Conservation (phyloP, 1,140 invertebrate genomes). For the Episyrphus balteatus region DNA sequence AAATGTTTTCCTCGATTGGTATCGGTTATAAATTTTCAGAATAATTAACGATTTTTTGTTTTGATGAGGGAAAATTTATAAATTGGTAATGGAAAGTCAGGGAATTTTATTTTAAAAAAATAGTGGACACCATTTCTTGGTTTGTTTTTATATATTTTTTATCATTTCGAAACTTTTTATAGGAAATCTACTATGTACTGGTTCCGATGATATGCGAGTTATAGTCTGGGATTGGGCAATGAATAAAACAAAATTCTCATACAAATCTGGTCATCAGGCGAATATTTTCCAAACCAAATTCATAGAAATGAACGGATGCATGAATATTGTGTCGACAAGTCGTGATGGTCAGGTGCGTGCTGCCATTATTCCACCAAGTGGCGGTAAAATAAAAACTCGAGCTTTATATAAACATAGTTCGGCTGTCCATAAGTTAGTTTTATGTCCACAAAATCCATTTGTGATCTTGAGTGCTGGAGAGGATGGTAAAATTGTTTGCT, state of each 20-base stretch:
- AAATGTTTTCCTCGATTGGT: too few species aligned
- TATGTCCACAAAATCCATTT: constrained; percentile 55
- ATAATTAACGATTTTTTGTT: too few species aligned
- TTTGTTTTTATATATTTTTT: neutral
- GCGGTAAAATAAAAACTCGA: constrained; percentile 12
- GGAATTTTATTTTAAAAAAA: too few species aligned
- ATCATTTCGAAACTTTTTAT: neutral
- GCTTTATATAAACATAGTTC: constrained; percentile 21
- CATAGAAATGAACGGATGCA: constrained; percentile 49
- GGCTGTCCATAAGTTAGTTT: constrained; percentile 28
- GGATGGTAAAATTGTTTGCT: constrained; percentile 68
- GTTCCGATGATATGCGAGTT: constrained; percentile 80
- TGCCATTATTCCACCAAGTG: constrained; percentile 21
- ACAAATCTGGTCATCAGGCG: constrained; percentile 66
- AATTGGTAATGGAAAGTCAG: too few species aligned
- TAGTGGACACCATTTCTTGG: too few species aligned
- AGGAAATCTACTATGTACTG: constrained; percentile 44
- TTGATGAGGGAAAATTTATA: too few species aligned
- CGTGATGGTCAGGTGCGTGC: constrained; percentile 74
- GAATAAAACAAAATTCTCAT: constrained; percentile 50
- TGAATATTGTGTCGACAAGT: constrained; percentile 75
- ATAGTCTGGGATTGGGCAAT: constrained; percentile 85
- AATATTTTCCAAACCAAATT: constrained; percentile 85
- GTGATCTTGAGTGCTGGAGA: constrained; percentile 77
- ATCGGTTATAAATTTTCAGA: too few species aligned